Percentiles rank a stretch among this genome's conserved stretches.
Evolutionary conservation across 2,113 vertebrate genomes (phyloP).

Genomic region (Fregata magnificens): DNA sequence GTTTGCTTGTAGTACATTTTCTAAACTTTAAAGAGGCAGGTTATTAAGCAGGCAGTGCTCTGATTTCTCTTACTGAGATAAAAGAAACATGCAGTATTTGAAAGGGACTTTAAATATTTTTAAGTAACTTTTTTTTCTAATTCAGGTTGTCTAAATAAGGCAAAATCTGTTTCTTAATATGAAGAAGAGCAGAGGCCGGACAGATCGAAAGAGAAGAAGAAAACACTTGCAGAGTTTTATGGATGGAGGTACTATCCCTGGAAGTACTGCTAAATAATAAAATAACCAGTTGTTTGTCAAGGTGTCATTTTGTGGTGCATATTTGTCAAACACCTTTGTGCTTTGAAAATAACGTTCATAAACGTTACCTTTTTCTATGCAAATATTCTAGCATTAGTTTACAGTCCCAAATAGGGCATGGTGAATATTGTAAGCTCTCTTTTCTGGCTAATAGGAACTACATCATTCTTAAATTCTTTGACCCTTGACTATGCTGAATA

Average conservation of each 20-base stretch:
- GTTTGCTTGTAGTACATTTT: not conserved
- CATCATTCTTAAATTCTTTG: not conserved
- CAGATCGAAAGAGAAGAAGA: constrained; percentile 63
- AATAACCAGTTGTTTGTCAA: not conserved
- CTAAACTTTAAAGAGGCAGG: not conserved
- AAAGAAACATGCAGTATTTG: not conserved
- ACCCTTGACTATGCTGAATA: not conserved
- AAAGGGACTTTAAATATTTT: not conserved
- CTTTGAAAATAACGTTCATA: not conserved
- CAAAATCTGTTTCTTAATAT: constrained; percentile 21
- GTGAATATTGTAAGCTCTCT: not conserved
- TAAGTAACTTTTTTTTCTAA: not conserved
- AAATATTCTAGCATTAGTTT: not conserved
- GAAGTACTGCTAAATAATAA: not conserved
- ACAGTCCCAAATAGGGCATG: not conserved
- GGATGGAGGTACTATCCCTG: constrained; percentile 57
- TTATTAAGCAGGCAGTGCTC: not conserved
- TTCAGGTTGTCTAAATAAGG: not conserved
- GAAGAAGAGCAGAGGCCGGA: constrained; percentile 71
- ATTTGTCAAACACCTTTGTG: not conserved
- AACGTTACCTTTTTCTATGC: not conserved
- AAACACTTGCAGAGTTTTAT: not conserved
- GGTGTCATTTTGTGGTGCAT: not conserved
- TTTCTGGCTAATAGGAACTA: not conserved
- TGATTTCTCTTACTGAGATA: not conserved